Percentiles rank a stretch among this genome's conserved stretches.
Evolutionary conservation across 2,113 vertebrate species (phyloP).

Genomic region (Gymnocephalus cernua): DNA sequence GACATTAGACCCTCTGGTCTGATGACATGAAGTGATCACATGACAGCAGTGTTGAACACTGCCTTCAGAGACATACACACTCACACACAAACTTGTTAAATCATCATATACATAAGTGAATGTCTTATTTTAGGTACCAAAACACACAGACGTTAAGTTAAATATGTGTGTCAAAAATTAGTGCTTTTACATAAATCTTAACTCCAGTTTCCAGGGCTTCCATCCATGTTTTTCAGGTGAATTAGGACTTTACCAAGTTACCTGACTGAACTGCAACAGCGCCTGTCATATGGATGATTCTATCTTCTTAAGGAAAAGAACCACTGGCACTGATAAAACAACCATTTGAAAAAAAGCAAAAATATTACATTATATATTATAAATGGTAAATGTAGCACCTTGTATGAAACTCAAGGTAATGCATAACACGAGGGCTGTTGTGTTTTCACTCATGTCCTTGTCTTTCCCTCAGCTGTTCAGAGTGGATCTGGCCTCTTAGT

Average conservation of each 20-base stretch:
- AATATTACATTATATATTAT: neutral
- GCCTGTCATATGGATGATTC: neutral
- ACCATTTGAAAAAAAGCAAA: neutral
- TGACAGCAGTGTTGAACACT: constrained; percentile 61
- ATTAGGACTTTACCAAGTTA: neutral
- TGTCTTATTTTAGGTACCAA: neutral
- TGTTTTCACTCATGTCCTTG: constrained; percentile 44
- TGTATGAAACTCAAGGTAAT: neutral
- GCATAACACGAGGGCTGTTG: constrained; percentile 24
- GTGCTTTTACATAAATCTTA: neutral
- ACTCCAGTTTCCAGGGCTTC: neutral
- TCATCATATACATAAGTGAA: constrained; percentile 23
- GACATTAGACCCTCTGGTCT: constrained; percentile 70
- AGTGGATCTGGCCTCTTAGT: constrained; percentile 75
- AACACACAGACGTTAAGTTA: neutral
- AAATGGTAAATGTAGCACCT: neutral
- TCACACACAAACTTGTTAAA: constrained; percentile 25
- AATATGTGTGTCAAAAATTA: neutral
- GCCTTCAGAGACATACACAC: constrained; percentile 33
- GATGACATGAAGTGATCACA: constrained; percentile 70
- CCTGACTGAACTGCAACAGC: neutral
- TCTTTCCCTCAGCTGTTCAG: constrained; percentile 52
- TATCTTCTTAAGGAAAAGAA: constrained; percentile 4
- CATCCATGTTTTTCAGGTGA: neutral
- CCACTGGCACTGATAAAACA: neutral